phyloP scores from a whole-genome alignment of 2,888 invertebrate species.

The Plebejus melissa region DNA sequence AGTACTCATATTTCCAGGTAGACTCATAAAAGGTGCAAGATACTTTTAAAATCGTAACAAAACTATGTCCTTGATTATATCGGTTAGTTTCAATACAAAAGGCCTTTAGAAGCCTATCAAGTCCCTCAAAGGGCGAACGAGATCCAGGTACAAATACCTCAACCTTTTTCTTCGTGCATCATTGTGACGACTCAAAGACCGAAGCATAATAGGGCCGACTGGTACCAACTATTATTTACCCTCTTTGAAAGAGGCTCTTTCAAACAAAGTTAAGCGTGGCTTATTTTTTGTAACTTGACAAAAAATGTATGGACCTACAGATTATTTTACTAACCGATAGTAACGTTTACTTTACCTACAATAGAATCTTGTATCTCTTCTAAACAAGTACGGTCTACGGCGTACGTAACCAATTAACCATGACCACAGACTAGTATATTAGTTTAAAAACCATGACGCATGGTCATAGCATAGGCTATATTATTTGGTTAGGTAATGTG shows the following conservation, averaged over 20 bases:
- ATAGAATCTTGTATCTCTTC: neutral
- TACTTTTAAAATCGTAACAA: neutral
- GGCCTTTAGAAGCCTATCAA: neutral
- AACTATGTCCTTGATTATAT: neutral
- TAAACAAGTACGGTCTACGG: neutral
- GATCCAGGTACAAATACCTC: conserved; percentile 3
- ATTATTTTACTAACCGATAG: neutral
- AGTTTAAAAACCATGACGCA: neutral
- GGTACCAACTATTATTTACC: neutral
- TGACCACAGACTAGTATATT: too few species aligned
- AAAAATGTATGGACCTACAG: neutral
- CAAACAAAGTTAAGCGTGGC: neutral
- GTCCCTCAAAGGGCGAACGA: neutral
- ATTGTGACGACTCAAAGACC: neutral
- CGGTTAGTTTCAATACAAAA: neutral
- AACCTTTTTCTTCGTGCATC: neutral
- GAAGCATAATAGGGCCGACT: neutral
- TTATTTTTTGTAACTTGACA: neutral
- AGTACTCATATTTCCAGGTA: neutral
- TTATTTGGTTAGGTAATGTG: neutral
- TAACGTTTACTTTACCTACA: neutral
- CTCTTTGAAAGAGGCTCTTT: neutral
- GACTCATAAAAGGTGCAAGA: neutral
- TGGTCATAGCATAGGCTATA: neutral
- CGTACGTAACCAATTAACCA: neutral